Evolutionary conservation across 2,113 vertebrate genomes (phyloP).

Genomic region (Pachyramphus minor): DNA sequence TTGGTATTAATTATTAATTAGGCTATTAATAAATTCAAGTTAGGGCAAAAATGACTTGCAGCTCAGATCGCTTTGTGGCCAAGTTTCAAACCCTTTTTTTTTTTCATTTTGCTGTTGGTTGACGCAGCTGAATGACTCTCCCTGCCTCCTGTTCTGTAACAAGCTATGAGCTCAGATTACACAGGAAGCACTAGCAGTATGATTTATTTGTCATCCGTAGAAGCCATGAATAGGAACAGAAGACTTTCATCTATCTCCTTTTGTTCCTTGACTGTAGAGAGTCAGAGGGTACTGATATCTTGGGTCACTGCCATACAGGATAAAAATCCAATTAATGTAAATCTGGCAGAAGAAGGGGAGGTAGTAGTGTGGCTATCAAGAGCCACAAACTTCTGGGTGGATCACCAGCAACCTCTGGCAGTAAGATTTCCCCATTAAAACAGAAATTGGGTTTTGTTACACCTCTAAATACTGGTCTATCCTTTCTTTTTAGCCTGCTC

Average conservation of each 20-base stretch:
- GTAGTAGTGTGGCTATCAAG: neutral
- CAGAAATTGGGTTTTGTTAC: neutral
- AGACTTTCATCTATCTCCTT: neutral
- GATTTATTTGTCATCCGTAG: conserved; percentile 23
- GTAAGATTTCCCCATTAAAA: neutral
- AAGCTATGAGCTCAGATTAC: neutral
- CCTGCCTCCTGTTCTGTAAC: neutral
- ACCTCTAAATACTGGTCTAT: neutral
- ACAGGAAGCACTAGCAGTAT: neutral
- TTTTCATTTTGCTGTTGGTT: neutral
- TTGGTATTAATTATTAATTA: too few species aligned
- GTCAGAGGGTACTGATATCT: neutral
- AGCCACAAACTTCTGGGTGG: neutral
- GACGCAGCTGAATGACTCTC: neutral
- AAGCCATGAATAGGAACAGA: conserved; percentile 17
- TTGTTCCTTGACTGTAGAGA: neutral
- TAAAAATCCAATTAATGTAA: conserved; percentile 40
- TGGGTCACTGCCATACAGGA: neutral
- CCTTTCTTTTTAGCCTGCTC: neutral
- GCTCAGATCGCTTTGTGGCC: neutral
- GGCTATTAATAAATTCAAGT: neutral
- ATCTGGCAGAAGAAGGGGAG: neutral
- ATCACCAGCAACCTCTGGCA: neutral
- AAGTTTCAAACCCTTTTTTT: neutral
- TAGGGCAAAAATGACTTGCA: neutral